A percentile compares a stretch with the other conserved stretches of the same genome.
phyloP scores from a whole-genome alignment of 2,113 vertebrate genomes.

The Cygnus buccinator region DNA sequence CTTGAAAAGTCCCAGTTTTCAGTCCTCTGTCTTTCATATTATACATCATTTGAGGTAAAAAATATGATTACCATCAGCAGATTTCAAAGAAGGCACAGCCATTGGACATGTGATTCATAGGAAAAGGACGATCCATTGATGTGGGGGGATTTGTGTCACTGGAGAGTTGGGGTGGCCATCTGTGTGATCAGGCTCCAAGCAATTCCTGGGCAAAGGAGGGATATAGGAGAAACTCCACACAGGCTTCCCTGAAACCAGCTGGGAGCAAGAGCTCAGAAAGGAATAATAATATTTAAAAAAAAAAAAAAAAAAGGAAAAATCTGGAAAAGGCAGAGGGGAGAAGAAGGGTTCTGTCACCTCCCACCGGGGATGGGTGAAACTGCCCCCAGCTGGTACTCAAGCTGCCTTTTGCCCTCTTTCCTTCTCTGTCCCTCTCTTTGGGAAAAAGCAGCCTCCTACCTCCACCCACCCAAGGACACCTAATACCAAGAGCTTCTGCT shows the following conservation, averaged over 20 bases:
- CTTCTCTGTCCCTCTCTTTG: not conserved
- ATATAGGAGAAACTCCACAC: rapidly evolving
- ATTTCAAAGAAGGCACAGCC: not conserved
- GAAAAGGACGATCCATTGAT: not conserved
- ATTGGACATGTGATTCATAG: not conserved
- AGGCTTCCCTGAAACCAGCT: not conserved
- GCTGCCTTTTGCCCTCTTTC: not conserved
- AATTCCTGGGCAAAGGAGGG: not conserved
- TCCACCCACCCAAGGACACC: too few relatives aligned
- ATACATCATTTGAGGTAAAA: not conserved
- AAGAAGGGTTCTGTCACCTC: not conserved
- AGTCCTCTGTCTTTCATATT: not conserved
- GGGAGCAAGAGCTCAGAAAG: rapidly evolving
- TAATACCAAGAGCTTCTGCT: not conserved
- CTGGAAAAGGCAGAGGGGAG: rapidly evolving
- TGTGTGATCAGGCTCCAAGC: rapidly evolving
- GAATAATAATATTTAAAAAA: too few relatives aligned
- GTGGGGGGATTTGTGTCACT: not conserved
- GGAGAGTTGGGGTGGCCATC: rapidly evolving
- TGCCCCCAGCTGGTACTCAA: not conserved
- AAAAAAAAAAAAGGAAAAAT: not conserved
- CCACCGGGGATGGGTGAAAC: not conserved
- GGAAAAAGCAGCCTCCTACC: not conserved
- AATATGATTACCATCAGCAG: not conserved
- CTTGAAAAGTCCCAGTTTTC: not conserved